Base-by-base conservation (phyloP, 2,113 vertebrate species). In the Tretioscincus oriximinensis region DNA sequence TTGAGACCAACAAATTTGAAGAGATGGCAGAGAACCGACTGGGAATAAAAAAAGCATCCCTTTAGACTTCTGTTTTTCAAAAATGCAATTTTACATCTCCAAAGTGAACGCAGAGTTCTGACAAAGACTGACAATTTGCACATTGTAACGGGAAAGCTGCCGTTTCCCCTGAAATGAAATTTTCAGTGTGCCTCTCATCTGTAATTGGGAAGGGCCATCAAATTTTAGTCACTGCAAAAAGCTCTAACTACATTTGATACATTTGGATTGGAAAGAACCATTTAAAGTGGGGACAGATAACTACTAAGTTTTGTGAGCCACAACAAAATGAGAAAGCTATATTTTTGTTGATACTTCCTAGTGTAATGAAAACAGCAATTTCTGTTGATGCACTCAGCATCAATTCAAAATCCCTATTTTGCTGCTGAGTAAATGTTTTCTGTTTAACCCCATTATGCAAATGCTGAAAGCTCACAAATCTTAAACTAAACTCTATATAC, bases 11-110 rank as follows among this genome's bases (percentile, higher is more conserved):
- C 49, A 89, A 87, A 83, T 91, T 94, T 92, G 82, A 90, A 78
- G 90, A 92, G 89, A 91, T 91, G 87, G 89, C 29, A 81, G 87
- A 89, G 70, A 77, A 77, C 89, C 86, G 83, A 61, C 12, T 89
- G 91, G 85, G 87, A 92, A 92, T 85, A 89, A 93, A 90, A 94
- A 91, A 81, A 87, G 91, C 93, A 82, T 87, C 78, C 76, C 88
- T 92, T 90, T 89, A 91, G 78, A 69, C 66, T 73, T 45, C 80
- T 87, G 85, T 82, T 85, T 91, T 90, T 90, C 16, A 60, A 29
- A 18, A 41, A 26, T 11, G 24, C 92, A 74, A 75, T 84, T 80
- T 82, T 80, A 51, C 71, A 65, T 92, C 89, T 92, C 93, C 63
- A 77, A 88, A 73, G 84, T 81, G 76, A 72, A 84, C 77, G 72